phyloP scores from a whole-genome alignment of 2,113 vertebrate genomes.

The Eolophus roseicapilla region DNA sequence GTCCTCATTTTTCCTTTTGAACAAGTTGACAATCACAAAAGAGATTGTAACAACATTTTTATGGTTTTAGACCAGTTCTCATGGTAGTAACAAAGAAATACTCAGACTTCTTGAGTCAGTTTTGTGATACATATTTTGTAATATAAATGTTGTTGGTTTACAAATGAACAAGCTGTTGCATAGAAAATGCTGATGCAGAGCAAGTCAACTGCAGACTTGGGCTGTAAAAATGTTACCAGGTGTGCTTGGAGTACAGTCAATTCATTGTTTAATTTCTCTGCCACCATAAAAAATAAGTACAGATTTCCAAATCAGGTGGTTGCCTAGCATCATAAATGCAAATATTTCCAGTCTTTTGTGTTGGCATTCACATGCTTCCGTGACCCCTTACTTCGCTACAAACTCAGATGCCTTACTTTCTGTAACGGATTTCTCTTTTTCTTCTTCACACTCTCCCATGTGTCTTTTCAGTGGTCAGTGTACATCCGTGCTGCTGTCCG shows the following conservation, averaged over 20 bases:
- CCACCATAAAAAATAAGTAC: neutral
- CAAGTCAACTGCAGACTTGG: neutral
- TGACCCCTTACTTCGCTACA: neutral
- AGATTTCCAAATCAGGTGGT: neutral
- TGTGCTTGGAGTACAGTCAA: neutral
- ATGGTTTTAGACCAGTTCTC: neutral
- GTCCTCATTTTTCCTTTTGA: neutral
- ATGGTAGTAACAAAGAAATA: neutral
- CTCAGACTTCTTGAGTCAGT: neutral
- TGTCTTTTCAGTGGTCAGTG: constrained; percentile 90
- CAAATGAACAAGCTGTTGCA: neutral
- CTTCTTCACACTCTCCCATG: neutral
- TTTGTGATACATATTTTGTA: neutral
- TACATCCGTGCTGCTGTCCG: constrained; percentile 97
- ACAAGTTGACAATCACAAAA: neutral
- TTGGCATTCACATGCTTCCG: neutral
- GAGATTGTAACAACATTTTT: neutral
- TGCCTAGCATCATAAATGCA: neutral
- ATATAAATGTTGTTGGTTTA: neutral
- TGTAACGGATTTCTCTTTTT: neutral
- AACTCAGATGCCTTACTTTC: neutral
- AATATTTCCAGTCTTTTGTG: neutral
- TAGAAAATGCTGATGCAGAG: neutral
- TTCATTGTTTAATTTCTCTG: constrained; percentile 3
- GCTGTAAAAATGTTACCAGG: neutral